Evolutionary conservation across 2,888 invertebrate genomes (phyloP).

Genomic region (Pollenia griseotomentosa): DNA sequence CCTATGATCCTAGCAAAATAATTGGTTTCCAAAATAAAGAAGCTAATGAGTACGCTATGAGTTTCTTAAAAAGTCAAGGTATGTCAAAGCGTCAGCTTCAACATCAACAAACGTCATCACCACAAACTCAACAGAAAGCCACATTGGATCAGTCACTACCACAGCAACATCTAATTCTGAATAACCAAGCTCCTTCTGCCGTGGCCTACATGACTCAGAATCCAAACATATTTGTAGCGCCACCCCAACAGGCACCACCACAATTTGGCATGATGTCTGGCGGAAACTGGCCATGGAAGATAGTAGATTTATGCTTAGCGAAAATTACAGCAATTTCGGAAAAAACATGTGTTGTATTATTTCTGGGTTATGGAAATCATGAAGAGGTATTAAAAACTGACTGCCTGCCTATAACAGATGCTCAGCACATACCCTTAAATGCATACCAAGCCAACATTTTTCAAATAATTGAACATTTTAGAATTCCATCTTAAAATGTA

Average conservation of each 20-base stretch:
- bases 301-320: constrained; percentile 93
- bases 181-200: constrained; percentile 58
- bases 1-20: constrained; percentile 84
- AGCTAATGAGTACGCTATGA: constrained; percentile 84
- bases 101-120: constrained; percentile 47
- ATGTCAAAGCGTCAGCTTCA: constrained; percentile 74
- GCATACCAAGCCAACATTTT: constrained; percentile 74
- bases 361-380: constrained; percentile 94
- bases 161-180: constrained; percentile 46
- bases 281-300: constrained; percentile 87
- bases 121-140: constrained; percentile 57
- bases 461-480: constrained; percentile 47
- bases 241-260: constrained; percentile 82
- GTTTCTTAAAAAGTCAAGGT: constrained; percentile 82
- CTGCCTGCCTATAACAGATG: no score
- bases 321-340: constrained; percentile 92
- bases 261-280: constrained; percentile 85
- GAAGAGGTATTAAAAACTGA: no score
- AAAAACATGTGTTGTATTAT: constrained; percentile 93
- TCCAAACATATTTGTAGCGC: constrained; percentile 66
- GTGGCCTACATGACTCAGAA: constrained; percentile 63
- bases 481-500: constrained; percentile 6
- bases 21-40: constrained; percentile 84
- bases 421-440: constrained; percentile 80
- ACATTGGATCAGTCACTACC: constrained; percentile 32